Evolutionary conservation across 2,113 vertebrate species (phyloP).

Genomic region (Oncorhynchus clarkii): DNA sequence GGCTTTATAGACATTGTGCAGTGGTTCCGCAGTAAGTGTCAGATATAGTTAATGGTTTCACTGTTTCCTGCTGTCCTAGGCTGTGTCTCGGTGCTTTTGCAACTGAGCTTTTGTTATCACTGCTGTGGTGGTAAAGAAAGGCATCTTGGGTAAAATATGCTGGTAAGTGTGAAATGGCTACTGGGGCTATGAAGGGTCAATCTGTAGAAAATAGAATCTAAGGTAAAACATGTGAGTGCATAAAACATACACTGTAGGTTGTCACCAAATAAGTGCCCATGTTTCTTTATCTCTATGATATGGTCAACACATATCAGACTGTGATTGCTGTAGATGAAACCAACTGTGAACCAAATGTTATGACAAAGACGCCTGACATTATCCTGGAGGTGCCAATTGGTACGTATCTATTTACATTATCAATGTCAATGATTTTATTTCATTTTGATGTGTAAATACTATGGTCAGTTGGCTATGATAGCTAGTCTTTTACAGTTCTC

Average conservation of each 20-base stretch:
- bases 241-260: background rate
- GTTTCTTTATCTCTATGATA: background rate
- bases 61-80: conserved; percentile 38
- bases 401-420: conserved; percentile 68
- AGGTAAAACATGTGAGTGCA: no score
- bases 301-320: no score
- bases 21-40: conserved; percentile 56
- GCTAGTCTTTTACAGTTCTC: conserved; percentile 21
- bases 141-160: conserved; percentile 10
- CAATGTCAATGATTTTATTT: conserved; percentile 15
- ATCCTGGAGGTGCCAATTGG: conserved; percentile 96
- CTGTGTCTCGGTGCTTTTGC: conserved; percentile 34
- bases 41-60: conserved; percentile 58
- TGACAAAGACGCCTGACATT: conserved; percentile 98
- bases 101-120: conserved; percentile 34
- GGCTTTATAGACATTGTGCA: conserved; percentile 60
- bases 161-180: conserved; percentile 16
- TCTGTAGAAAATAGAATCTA: background rate
- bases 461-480: conserved; percentile 9
- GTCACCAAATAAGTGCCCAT: no score
- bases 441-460: conserved; percentile 1
- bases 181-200: conserved; percentile 6
- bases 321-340: conserved; percentile 86
- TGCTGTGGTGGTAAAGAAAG: background rate
- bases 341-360: conserved; percentile 95